Evolutionary conservation across 2,113 vertebrate species (phyloP), one percentile per base, ranked within the genome.

Genomic region (Charina bottae): DNA sequence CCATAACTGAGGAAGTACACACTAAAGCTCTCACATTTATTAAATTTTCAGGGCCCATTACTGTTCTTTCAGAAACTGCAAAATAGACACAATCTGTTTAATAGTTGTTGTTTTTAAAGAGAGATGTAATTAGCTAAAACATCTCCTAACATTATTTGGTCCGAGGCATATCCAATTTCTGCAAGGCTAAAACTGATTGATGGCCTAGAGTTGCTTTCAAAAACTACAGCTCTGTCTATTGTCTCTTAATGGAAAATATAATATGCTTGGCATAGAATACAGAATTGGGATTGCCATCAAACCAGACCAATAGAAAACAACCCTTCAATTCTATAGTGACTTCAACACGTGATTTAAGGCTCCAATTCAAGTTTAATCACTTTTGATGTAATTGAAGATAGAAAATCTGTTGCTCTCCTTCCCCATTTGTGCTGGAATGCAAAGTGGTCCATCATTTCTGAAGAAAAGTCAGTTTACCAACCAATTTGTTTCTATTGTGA

Each of bases 91-190:
- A 54, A 72, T 72, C 49, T 89, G 62, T 90, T 78, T 42, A 42
- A 78, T 78, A 78, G 68, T 78, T 17, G 21, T 59, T 59, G 23
- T 21, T 78, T 78, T 0, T n/a, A 72, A 72, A 78, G 2, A 23
- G 33, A 78, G 33, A 78, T 78, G 72, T 78, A 78, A 78, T 78
- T 78, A 78, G 72, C 72, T 78, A 78, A 78, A 78, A 33, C 33
- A 78, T 78, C 9, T 58, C 89, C 56, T 90, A 78, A 56, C 54
- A 83, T 83, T 90, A 83, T 90, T 83, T 90, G 54, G 54, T n/a
- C 89, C 56, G n/a, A 64, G 56, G 33, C 54, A 90, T 15, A 83
- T 33, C 8, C 68, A 56, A 54, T 83, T 83, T 56, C 68, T 28
- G 55, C 56, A 90, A 83, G 42, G 3, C 6, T 78, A 78, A 78